These are phyloP conservation scores for Trypoxylon attenuatum DNA, from an alignment of 2,888 invertebrate genomes.

Conservation along the genomic window DNA sequence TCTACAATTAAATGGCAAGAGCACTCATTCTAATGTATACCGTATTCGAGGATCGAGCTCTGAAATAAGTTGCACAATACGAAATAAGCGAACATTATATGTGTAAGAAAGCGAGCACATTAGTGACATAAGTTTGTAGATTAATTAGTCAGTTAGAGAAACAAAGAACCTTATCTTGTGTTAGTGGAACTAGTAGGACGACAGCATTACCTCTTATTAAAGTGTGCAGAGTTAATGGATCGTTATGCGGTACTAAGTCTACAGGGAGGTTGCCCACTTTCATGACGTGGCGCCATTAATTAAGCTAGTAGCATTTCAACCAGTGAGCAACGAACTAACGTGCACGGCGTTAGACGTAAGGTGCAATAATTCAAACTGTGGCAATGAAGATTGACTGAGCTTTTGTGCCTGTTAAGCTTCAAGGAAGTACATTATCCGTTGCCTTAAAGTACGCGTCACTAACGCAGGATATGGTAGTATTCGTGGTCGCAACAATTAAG, in stretches of 20 bases:
- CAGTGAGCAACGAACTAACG: constrained; percentile 20
- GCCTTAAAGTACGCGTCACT: too few relatives aligned
- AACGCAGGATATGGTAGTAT: too few relatives aligned
- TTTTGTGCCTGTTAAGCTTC: constrained; percentile 25
- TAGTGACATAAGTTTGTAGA: too few relatives aligned
- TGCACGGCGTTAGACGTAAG: constrained; percentile 28
- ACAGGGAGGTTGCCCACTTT: constrained; percentile 48
- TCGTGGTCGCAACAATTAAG: too few relatives aligned
- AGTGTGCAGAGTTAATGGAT: constrained; percentile 41
- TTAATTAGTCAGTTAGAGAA: too few relatives aligned
- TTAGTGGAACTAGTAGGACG: constrained; percentile 12
- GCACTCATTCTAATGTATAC: too few relatives aligned
- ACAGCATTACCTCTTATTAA: constrained; percentile 28
- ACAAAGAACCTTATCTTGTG: not conserved
- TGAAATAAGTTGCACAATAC: too few relatives aligned
- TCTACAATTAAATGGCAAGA: too few relatives aligned
- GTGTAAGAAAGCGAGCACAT: too few relatives aligned
- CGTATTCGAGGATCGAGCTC: too few relatives aligned
- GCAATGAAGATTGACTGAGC: constrained; percentile 36
- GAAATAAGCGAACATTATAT: too few relatives aligned
- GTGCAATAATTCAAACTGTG: constrained; percentile 42
- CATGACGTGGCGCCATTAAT: constrained; percentile 58
- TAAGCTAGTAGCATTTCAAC: constrained; percentile 48
- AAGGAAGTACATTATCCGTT: constrained; percentile 23
- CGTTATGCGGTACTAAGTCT: constrained; percentile 48